Evolutionary conservation across 2,888 invertebrate species (phyloP).

Genomic region (Stomorhina lunata): DNA sequence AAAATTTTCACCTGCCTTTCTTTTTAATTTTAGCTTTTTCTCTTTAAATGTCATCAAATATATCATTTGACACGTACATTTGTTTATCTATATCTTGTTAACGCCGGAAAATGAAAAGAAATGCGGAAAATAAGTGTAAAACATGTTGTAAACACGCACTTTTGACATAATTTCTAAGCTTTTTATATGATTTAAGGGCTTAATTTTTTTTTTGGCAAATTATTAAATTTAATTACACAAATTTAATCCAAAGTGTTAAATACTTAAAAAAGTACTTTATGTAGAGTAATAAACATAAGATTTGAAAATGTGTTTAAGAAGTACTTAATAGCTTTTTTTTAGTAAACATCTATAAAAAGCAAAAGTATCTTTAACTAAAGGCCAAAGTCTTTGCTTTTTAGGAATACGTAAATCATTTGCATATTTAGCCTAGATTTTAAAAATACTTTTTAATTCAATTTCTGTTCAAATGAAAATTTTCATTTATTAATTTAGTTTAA

Average conservation of each 20-base stretch:
- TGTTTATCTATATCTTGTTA: background rate
- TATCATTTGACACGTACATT: background rate
- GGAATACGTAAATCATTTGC: too few relatives aligned
- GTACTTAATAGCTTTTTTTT: too few relatives aligned
- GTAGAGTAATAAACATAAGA: background rate
- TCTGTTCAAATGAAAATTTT: too few relatives aligned
- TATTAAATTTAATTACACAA: background rate
- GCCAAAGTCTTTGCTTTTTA: too few relatives aligned
- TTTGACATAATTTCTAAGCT: conserved; percentile 4
- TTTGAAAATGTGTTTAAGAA: background rate
- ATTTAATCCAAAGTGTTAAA: background rate
- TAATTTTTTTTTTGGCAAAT: background rate
- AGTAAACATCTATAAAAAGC: too few relatives aligned
- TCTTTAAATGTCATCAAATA: background rate
- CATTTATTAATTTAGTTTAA: too few relatives aligned
- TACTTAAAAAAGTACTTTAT: too few relatives aligned
- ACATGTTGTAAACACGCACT: conserved; percentile 22
- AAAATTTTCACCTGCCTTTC: background rate
- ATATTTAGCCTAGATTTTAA: too few relatives aligned
- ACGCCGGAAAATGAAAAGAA: background rate
- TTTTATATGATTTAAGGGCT: background rate
- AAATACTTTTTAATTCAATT: too few relatives aligned
- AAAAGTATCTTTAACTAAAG: too few relatives aligned
- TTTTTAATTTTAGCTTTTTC: background rate
- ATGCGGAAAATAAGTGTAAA: background rate